phyloP scores from a whole-genome alignment of 2,888 invertebrate genomes.

The Plebejus argus region DNA sequence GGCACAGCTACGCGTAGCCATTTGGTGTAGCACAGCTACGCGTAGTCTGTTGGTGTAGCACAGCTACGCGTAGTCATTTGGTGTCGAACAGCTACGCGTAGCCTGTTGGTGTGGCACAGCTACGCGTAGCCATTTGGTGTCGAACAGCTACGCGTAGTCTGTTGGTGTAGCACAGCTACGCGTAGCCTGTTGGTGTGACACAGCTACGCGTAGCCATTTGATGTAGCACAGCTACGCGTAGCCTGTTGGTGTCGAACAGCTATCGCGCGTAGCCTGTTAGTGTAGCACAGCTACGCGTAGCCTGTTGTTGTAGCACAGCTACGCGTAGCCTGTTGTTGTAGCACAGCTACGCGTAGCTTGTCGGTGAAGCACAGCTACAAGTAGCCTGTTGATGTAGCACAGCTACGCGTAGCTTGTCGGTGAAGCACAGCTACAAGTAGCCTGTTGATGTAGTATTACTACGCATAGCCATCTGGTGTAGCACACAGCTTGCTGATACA shows the following conservation, averaged over 20 bases:
- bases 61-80: neutral
- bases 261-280: neutral
- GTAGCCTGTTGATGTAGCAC: no score
- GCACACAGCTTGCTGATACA: no score
- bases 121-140: neutral
- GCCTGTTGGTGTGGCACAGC: neutral
- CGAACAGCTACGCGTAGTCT: no score
- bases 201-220: neutral
- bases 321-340: neutral
- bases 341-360: neutral
- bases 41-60: neutral
- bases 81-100: neutral
- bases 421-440: no score
- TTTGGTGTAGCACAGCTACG: no score
- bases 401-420: no score
- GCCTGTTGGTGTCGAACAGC: neutral
- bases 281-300: no score
- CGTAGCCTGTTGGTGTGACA: no score
- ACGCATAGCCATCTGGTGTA: no score
- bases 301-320: neutral
- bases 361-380: neutral
- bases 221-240: neutral
- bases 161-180: neutral
- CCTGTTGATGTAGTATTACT: no score
- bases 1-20: no score